Evolutionary conservation across 2,797 vertebrate genomes (phyloP), one percentile per base, ranked within the genome.

Genomic region (Buceros bicornis): DNA sequence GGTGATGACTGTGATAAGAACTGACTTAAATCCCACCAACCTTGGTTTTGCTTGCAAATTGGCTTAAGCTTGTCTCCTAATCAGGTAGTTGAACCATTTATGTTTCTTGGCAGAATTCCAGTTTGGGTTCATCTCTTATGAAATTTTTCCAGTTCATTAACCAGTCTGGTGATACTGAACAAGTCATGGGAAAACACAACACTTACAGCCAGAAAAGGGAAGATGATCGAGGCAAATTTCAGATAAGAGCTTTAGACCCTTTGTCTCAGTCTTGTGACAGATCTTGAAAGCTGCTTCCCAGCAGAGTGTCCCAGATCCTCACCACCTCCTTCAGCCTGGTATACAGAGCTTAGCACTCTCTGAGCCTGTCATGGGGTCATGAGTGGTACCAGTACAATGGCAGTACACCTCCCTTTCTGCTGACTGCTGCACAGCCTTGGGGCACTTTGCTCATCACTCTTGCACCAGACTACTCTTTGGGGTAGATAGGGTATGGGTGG

Each of bases 41-140:
- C 45, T 90, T 94, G 90, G 29, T 95, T 96, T 90, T 64, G 3
- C 70, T 84, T 76, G 37, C 45, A 93, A 89, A 95, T 90, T 80
- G 77, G 45, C 56, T 90, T 92, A 95, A 95, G 80, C 83, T 90
- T 77, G 60, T 93, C 92, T 77, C 17, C 65, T 94, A 89, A 94
- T 95, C 94, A 97, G 77, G 83, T 94, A 87, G 61, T 76, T 79
- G 82, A 95, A 94, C 73, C 58, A 1, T 93, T 92, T 96, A 56
- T 89, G 28, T 87, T 62, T 93, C 73, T 93, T 95, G 96, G 88
- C 51, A 84, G 80, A 70, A 82, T 87, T 89, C 66, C 86, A 90
- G 40, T 8, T 57, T 0, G 5, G 33, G 62, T 79, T 94, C 88
- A 90, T 76, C 66, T 90, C 80, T 84, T 60, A 82, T 33, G 70